Base-by-base conservation (phyloP, 2,113 vertebrate species). In the Limanda limanda region DNA sequence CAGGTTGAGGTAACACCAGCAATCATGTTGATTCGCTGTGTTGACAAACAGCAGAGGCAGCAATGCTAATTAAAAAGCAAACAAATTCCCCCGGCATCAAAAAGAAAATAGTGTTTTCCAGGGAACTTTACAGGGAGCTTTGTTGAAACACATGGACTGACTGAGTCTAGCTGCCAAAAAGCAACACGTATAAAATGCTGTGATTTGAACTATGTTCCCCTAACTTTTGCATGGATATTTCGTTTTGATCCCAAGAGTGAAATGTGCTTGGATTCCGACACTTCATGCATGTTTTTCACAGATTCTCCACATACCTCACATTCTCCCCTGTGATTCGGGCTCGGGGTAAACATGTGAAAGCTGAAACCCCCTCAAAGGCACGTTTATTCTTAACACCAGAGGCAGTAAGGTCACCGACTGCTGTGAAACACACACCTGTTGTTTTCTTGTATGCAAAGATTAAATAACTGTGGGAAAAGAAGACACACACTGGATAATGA, bases 221-320 rank as follows among this genome's bases (percentile, higher is more conserved):
- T 21, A 25, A 25, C 12, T 18, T 40, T 42, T 56, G 1, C 55
- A 4, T 18, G 57, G 31, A 13, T 74, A 66, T 68, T 73, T 47
- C 25, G 31, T 51, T 65, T 63, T 63, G 20, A 56, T 70, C 20
- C 56, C 56, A 6, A 24, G 20, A 68, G 62, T 69, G 61, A 45
- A 69, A 73, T 61, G 57, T 81, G 10, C 58, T 75, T 55, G 35
- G 65, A 78, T 84, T 81, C 79, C 83, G 57, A 76, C 37, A 73
- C 64, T 69, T 73, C 51, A 76, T 77, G 72, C 63, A 63, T 70
- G 65, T 82, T 89, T 82, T 79, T 77, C 81, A 72, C 72, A 87
- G 82, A 93, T 92, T 88, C 77, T 79, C 45, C 23, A 63, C 87
- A 92, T 91, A 45, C 79, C 83, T 88, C 52, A 81, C 83, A 92